Base-by-base conservation (phyloP, 2,888 invertebrate genomes). In the Apeira syringaria region DNA sequence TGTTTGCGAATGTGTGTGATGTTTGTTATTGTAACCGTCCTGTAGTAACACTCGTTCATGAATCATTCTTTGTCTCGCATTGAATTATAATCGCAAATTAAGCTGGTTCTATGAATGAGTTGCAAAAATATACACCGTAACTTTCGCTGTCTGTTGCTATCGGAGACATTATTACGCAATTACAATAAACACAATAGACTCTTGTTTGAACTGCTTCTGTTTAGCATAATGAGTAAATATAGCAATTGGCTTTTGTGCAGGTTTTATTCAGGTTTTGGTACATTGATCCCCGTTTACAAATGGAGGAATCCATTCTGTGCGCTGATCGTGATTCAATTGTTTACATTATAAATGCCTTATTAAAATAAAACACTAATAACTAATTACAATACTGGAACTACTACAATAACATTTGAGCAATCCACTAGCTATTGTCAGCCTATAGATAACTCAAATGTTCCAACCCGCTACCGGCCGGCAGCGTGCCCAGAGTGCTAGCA, bases 1-100 rank as follows among this genome's bases (percentile, higher is more conserved):
- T 72, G 77, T 64, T 74, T 86, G 88, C 75, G 81, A 89, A 87
- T 81, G 63, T 68, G 66, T 60, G 65, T 64, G 57, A 62, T 67
- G 59, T 59, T 59, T 61, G 66, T 67, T 69, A 64, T 69, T 68
- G 59, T 68, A 68, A 64, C 63, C 61, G 64, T 64, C 60, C 52
- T 54, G 50, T 55, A 54, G 59, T 59, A 59, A 58, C 57, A 57
- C 51, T 52, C 56, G 50, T 48, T 47, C 39, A 58, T 71, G 69
- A 72, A 62, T 73, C 72, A 70, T 59, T 56, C 63, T 65, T 66
- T 65, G 63, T 69, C 61, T 67, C 49, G 47, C 45, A 30, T 45
- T 37, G 51, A 57, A 66, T 65, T 60, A 56, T 56, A 61, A 58
- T 59, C 57, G 52, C 54, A 56, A 61, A 64, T 66, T 55, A 50